Evolutionary conservation across 2,888 invertebrate species (phyloP).

Genomic region (Yponomeuta plumbellus): DNA sequence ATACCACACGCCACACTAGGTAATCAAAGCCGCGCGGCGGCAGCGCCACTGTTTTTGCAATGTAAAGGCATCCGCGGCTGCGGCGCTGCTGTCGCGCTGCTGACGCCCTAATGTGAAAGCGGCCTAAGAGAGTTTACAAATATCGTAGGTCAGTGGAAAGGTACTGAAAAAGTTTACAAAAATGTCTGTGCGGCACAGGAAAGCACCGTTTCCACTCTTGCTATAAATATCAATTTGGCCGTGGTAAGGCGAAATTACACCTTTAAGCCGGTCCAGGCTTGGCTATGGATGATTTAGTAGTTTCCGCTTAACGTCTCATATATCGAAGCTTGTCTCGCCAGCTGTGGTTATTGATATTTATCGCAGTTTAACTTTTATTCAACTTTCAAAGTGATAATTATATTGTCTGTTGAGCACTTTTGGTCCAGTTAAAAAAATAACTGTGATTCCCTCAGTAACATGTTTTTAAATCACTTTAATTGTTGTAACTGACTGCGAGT

Average conservation of each 20-base stretch:
- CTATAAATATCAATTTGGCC: slow-evolving; percentile 65
- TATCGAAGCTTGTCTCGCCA: slow-evolving; percentile 7
- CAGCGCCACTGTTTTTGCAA: no score
- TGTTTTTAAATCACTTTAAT: no score
- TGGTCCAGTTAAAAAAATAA: no score
- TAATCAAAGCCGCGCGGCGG: no score
- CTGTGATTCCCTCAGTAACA: no score
- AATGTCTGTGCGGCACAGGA: not conserved
- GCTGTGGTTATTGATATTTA: slow-evolving; percentile 1
- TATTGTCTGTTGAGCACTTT: not conserved
- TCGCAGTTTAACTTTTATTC: not conserved
- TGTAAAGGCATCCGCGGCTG: no score
- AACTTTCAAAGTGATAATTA: not conserved
- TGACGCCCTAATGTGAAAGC: no score
- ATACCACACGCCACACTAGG: no score
- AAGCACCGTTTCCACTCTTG: slow-evolving; percentile 27
- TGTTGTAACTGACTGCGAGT: no score
- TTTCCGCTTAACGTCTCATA: not conserved
- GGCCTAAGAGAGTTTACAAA: no score
- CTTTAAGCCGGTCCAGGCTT: slow-evolving; percentile 28
- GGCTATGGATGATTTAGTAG: slow-evolving; percentile 13
- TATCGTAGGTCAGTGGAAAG: no score
- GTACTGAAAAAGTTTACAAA: not conserved
- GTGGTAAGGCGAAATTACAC: slow-evolving; percentile 45
- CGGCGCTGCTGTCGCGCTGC: no score